A percentile compares a stretch with the other conserved stretches of the same genome.
phyloP scores from a whole-genome alignment of 1,140 invertebrate species.

The Myzus persicae region DNA sequence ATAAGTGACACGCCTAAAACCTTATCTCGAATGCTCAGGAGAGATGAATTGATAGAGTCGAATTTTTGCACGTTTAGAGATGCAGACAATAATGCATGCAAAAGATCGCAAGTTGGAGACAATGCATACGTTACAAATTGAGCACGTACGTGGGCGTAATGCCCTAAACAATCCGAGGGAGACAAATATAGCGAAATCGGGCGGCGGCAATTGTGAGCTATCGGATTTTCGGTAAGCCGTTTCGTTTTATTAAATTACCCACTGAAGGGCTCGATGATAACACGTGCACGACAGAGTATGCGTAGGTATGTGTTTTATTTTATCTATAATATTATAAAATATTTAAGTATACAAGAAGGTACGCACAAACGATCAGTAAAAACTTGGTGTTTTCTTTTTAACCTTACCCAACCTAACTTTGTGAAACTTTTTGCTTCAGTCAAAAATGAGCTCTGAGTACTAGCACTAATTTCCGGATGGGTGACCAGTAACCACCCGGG shows the following conservation, averaged over 20 bases:
- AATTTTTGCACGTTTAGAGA: not conserved
- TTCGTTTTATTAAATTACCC: not conserved
- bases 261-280: not conserved
- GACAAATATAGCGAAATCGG: too few species aligned
- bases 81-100: not conserved
- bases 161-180: too few species aligned
- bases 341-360: not conserved
- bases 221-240: not conserved
- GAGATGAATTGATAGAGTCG: not conserved
- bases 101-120: not conserved
- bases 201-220: not conserved
- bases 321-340: not conserved
- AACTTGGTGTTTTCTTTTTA: too few species aligned
- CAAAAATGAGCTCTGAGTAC: too few species aligned
- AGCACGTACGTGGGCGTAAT: too few species aligned
- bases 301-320: not conserved
- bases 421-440: too few species aligned
- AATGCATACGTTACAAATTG: not conserved
- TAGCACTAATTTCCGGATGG: too few species aligned
- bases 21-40: not conserved
- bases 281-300: too few species aligned
- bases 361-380: too few species aligned
- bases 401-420: too few species aligned
- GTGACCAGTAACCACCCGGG: too few species aligned
- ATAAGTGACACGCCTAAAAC: not conserved